phyloP scores from a whole-genome alignment of 2,888 invertebrate genomes.

The Lagria hirta region DNA sequence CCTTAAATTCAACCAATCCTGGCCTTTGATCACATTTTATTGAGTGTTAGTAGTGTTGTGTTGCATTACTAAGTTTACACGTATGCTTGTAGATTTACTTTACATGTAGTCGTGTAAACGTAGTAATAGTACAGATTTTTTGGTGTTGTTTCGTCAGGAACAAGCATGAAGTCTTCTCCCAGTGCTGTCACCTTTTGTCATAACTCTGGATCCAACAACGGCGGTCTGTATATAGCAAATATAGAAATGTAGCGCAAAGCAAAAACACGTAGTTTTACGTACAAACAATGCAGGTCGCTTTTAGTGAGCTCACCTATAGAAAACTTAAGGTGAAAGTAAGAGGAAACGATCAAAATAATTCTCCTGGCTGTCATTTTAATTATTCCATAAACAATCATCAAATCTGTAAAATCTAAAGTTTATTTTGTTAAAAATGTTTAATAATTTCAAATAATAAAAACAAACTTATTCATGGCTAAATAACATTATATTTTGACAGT shows the following conservation, averaged over 20 bases:
- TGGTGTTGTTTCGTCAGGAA: constrained; percentile 49
- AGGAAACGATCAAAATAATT: too few species aligned
- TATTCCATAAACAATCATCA: too few species aligned
- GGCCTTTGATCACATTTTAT: constrained; percentile 7
- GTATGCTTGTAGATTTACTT: constrained; percentile 25
- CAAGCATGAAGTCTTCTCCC: constrained; percentile 68
- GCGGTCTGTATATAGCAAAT: constrained; percentile 54
- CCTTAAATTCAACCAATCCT: constrained; percentile 3
- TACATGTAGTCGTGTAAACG: constrained; percentile 36
- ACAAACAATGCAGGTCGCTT: too few species aligned
- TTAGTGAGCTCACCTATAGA: too few species aligned
- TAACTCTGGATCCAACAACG: constrained; percentile 64
- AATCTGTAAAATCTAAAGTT: too few species aligned
- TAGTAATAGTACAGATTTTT: constrained; percentile 34
- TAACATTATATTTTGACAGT: too few species aligned
- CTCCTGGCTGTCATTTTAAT: too few species aligned
- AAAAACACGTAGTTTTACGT: not conserved
- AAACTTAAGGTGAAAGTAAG: too few species aligned
- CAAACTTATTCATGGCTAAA: too few species aligned
- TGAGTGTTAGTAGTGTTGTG: constrained; percentile 19
- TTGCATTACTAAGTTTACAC: constrained; percentile 36
- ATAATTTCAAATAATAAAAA: too few species aligned
- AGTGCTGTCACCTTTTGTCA: constrained; percentile 68
- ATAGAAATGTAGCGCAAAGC: constrained; percentile 9
- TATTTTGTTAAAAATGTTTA: too few species aligned